phyloP scores from a whole-genome alignment of 2,888 invertebrate species.

The Dolomedes plantarius region DNA sequence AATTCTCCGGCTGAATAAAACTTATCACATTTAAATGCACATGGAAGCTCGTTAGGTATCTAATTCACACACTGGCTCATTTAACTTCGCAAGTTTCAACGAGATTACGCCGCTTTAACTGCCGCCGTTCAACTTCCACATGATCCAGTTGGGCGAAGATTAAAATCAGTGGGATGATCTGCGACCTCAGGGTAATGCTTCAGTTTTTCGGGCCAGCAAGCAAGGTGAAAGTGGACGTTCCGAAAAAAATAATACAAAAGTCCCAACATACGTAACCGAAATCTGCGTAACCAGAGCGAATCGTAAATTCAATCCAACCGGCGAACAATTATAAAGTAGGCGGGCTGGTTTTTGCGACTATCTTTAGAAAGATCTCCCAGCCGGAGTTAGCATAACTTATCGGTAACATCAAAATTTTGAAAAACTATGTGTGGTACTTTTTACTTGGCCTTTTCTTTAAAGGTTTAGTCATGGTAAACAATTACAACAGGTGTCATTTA shows the following conservation, averaged over 20 bases:
- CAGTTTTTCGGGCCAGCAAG: constrained; percentile 11
- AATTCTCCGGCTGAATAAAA: too few species aligned
- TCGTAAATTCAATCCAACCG: background rate
- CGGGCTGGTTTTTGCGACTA: background rate
- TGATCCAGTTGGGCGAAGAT: too few species aligned
- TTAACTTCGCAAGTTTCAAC: too few species aligned
- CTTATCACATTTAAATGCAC: too few species aligned
- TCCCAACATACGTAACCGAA: constrained; percentile 2
- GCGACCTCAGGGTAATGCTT: background rate
- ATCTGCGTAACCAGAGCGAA: constrained; percentile 7
- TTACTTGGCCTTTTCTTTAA: too few species aligned
- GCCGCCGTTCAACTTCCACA: too few species aligned
- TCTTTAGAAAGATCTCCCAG: background rate
- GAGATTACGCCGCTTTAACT: too few species aligned
- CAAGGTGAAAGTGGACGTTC: constrained; percentile 19
- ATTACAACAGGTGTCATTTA: too few species aligned
- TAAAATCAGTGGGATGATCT: background rate
- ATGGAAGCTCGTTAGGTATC: too few species aligned
- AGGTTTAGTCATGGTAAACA: too few species aligned
- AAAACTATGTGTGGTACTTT: background rate
- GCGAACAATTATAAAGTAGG: background rate
- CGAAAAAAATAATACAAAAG: background rate
- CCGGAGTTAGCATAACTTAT: background rate
- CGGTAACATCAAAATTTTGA: background rate
- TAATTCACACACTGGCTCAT: too few species aligned